Conservation (phyloP, 2,113 vertebrate species). For the Capreolus pygargus region DNA sequence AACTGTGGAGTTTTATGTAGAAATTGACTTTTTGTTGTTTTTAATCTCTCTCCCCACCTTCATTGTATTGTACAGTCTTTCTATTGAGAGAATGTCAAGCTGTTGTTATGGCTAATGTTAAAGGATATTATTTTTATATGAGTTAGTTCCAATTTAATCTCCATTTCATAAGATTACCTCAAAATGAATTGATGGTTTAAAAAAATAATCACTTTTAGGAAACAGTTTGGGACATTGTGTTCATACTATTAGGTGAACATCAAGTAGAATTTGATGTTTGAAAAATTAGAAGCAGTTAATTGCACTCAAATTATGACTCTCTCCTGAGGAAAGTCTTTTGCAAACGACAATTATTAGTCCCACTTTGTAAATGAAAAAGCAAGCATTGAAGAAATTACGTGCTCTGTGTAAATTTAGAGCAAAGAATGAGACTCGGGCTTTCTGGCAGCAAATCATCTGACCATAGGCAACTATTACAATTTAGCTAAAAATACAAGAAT, state of each 20-base stretch:
- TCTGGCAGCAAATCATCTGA: background rate
- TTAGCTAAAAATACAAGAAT: background rate
- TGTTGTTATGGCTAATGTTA: background rate
- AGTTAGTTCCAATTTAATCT: constrained; percentile 34
- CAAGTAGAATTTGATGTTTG: constrained; percentile 36
- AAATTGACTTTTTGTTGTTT: constrained; percentile 40
- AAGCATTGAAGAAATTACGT: constrained; percentile 42
- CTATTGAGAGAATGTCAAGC: background rate
- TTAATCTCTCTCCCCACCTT: background rate
- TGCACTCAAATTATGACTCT: constrained; percentile 30
- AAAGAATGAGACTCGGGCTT: background rate
- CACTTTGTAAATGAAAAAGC: constrained; percentile 38
- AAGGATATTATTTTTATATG: constrained; percentile 7
- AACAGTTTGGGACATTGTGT: constrained; percentile 22
- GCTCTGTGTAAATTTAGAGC: constrained; percentile 1
- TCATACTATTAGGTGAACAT: background rate
- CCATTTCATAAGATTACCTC: constrained; percentile 1
- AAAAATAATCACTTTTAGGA: constrained; percentile 20
- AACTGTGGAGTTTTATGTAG: constrained; percentile 56
- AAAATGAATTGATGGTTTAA: constrained; percentile 41
- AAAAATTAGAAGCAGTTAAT: constrained; percentile 56
- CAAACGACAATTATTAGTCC: constrained; percentile 15
- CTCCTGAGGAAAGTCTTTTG: constrained; percentile 43
- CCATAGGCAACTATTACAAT: background rate
- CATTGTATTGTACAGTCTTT: constrained; percentile 22